These are phyloP conservation scores for Nasonia giraulti DNA, from an alignment of 1,140 invertebrate genomes.

Conservation along the genomic window DNA sequence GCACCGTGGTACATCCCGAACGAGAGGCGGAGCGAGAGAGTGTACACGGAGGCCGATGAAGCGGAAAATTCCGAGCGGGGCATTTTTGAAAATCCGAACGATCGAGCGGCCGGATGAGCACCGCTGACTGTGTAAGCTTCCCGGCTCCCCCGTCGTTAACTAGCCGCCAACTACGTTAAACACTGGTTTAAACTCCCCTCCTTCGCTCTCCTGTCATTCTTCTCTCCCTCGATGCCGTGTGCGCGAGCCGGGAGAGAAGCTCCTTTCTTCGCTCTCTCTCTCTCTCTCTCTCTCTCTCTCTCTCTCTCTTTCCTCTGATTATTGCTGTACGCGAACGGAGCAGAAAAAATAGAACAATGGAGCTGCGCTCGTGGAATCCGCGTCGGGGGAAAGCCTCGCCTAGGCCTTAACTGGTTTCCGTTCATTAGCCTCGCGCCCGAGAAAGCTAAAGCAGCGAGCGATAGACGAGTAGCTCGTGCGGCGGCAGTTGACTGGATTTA, in stretches of 20 bases:
- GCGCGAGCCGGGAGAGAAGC: too few species aligned
- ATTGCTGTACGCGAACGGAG: too few species aligned
- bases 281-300: too few species aligned
- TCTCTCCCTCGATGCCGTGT: constrained; percentile 44
- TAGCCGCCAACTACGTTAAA: constrained; percentile 68
- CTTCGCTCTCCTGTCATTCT: constrained; percentile 51
- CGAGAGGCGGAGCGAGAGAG: neutral
- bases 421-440: constrained; percentile 41
- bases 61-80: constrained; percentile 1
- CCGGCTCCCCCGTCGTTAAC: constrained; percentile 59
- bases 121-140: constrained; percentile 55
- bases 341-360: neutral
- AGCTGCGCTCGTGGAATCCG: too few species aligned
- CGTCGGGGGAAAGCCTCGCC: neutral
- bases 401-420: constrained; percentile 50
- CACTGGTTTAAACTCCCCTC: constrained; percentile 66
- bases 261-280: too few species aligned
- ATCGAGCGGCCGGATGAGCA: constrained; percentile 51
- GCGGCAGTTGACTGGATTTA: constrained; percentile 51
- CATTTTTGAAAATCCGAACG: constrained; percentile 12
- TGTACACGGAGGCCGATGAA: neutral
- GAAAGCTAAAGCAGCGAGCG: neutral
- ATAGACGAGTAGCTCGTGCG: neutral
- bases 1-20: neutral
- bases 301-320: too few species aligned